phyloP scores from a whole-genome alignment of 2,888 invertebrate genomes.

The Baronia brevicornis region DNA sequence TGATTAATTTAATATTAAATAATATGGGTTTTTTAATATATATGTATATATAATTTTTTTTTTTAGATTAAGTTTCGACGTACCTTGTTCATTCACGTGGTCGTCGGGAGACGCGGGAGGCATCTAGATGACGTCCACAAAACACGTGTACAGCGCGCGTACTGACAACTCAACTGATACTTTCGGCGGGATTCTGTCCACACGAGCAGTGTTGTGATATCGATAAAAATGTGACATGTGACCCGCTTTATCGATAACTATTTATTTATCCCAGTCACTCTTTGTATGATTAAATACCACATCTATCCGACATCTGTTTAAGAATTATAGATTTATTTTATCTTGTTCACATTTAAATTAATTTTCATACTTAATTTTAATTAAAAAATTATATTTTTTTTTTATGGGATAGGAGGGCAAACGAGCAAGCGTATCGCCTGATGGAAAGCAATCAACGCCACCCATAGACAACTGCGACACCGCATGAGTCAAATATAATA shows the following conservation, averaged over 20 bases:
- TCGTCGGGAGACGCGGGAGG: slow-evolving; percentile 28
- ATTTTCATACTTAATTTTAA: too few relatives aligned
- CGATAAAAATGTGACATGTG: slow-evolving; percentile 23
- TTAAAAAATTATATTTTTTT: too few relatives aligned
- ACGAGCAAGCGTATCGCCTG: too few relatives aligned
- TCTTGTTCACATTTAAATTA: too few relatives aligned
- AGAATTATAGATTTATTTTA: too few relatives aligned
- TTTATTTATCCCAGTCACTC: too few relatives aligned
- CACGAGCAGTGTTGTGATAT: slow-evolving; percentile 22
- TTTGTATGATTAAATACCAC: too few relatives aligned
- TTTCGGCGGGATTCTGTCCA: slow-evolving; percentile 40
- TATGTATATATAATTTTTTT: neutral
- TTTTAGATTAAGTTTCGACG: slow-evolving; percentile 26
- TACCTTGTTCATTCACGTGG: slow-evolving; percentile 42
- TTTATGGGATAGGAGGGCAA: too few relatives aligned
- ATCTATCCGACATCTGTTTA: too few relatives aligned
- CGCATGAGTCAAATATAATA: too few relatives aligned
- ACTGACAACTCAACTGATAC: slow-evolving; percentile 37
- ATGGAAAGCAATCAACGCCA: too few relatives aligned
- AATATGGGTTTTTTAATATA: neutral
- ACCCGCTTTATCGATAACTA: slow-evolving; percentile 35
- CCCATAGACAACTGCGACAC: too few relatives aligned
- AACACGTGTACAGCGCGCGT: slow-evolving; percentile 52
- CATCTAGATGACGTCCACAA: slow-evolving; percentile 35
- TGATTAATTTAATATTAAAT: slow-evolving; percentile 1